Base-by-base conservation (phyloP, 2,888 invertebrate genomes). In the Lasioglossum leucozonium region DNA sequence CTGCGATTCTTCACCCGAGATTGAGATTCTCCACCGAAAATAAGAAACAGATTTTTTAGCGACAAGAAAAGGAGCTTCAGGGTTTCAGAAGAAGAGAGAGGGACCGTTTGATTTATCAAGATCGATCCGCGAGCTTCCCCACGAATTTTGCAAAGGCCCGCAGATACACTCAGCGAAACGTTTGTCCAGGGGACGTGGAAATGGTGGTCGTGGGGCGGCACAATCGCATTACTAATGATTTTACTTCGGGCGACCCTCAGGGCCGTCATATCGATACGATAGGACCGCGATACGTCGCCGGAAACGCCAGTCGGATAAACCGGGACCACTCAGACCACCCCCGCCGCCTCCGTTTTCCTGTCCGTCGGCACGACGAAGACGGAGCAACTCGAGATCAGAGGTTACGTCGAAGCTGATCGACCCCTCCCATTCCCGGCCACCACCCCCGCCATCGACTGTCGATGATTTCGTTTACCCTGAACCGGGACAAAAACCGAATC, bases 191-290 rank as follows among this genome's bases (percentile, higher is more conserved):
- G 79, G 72, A 72, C 67, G 80, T 80, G 65, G 72, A 77, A 82
- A 83, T 30, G 84, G 84, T 72, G 88, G 87, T 73, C 79, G 76
- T 72, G 86, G 87, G 87, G 83, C 79, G 85, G 84, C 86, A 90
- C 91, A 93, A 93, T 94, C 91, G 91, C 88, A 92, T 94, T 94
- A 93, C 93, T 92, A 93, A 94, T 94, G 93, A 94, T 92, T 93
- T 93, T 92, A 92, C 91, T 93, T 85, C 79, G 81, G 85, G 87
- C 90, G 88, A 93, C 92, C 92, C 93, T 92, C 91, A 88, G 90
- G 88, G 87, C 89, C 88, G 92, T 93, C 94, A 93, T 93, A 94
- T 93, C 92, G 93, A 91, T 93, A 92, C 89, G 93, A 93, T 93
- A 90, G 90, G 87, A 92, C 81, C 86, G 86, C 89, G 91, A 92